A percentile compares a stretch with the other conserved stretches of the same genome.
Evolutionary conservation across 2,797 vertebrate genomes (phyloP).

Genomic region (Oreochromis grahami): DNA sequence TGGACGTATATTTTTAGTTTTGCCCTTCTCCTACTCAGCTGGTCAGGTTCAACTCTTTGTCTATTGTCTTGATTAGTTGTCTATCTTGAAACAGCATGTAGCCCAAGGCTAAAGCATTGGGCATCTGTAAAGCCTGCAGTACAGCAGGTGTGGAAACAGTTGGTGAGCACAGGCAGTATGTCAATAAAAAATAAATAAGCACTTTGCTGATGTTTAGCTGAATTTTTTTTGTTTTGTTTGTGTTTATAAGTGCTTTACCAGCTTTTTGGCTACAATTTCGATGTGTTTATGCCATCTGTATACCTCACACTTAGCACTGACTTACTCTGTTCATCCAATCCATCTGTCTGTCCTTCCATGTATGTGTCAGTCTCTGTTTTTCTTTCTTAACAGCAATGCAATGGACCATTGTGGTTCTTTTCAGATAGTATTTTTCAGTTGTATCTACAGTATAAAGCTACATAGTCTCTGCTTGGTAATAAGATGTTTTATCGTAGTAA

Average conservation of each 20-base stretch:
- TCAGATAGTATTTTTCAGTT: background rate
- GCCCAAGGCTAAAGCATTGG: background rate
- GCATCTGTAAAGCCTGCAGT: background rate
- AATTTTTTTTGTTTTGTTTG: background rate
- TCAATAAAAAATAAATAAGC: background rate
- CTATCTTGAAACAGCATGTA: background rate
- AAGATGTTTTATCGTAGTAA: background rate
- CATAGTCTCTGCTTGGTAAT: background rate
- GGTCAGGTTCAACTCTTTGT: background rate
- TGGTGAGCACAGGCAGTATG: background rate
- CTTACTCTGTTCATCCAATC: background rate
- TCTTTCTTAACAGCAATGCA: background rate
- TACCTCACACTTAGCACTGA: background rate
- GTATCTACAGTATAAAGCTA: background rate
- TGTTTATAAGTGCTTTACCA: background rate
- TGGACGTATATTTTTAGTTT: slow-evolving; percentile 2
- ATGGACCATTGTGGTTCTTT: background rate
- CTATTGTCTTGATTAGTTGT: slow-evolving; percentile 22
- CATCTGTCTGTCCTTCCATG: background rate
- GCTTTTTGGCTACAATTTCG: background rate
- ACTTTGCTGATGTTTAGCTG: background rate
- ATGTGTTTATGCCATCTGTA: background rate
- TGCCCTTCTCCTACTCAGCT: background rate
- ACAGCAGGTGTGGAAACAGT: slow-evolving; percentile 13
- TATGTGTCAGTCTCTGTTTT: background rate